phyloP scores from a whole-genome alignment of 2,888 invertebrate genomes.

The Microplitis manilae region DNA sequence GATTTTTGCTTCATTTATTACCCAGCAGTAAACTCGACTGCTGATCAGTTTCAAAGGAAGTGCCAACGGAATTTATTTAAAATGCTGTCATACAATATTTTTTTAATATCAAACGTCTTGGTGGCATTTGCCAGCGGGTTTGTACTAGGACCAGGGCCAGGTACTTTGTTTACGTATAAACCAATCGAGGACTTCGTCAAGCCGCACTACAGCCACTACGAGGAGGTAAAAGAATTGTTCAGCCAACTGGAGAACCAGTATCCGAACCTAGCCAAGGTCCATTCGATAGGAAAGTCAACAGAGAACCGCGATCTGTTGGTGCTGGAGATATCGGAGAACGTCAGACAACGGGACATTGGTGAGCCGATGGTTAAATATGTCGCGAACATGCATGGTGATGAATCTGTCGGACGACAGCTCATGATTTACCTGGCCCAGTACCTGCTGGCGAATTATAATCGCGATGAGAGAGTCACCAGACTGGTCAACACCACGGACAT shows the following conservation, averaged over 20 bases:
- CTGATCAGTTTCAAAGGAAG: background rate
- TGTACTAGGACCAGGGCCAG: constrained; percentile 34
- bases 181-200: constrained; percentile 59
- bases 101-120: constrained; percentile 33
- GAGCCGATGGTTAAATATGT: constrained; percentile 95
- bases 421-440: constrained; percentile 88
- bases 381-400: constrained; percentile 98
- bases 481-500: constrained; percentile 92
- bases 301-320: constrained; percentile 86
- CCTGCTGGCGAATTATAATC: constrained; percentile 84
- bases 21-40: background rate
- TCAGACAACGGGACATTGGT: constrained; percentile 75
- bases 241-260: constrained; percentile 77
- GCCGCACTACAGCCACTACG: constrained; percentile 78
- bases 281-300: constrained; percentile 88
- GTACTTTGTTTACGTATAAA: background rate
- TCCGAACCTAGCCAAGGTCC: constrained; percentile 80
- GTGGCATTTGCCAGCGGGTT: constrained; percentile 36
- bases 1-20: background rate
- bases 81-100: background rate
- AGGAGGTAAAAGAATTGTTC: constrained; percentile 79
- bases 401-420: constrained; percentile 89
- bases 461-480: constrained; percentile 79
- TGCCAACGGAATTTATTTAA: background rate
- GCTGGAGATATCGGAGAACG: constrained; percentile 85